phyloP scores from a whole-genome alignment of 2,888 invertebrate species.

The Acrocera orbiculus region DNA sequence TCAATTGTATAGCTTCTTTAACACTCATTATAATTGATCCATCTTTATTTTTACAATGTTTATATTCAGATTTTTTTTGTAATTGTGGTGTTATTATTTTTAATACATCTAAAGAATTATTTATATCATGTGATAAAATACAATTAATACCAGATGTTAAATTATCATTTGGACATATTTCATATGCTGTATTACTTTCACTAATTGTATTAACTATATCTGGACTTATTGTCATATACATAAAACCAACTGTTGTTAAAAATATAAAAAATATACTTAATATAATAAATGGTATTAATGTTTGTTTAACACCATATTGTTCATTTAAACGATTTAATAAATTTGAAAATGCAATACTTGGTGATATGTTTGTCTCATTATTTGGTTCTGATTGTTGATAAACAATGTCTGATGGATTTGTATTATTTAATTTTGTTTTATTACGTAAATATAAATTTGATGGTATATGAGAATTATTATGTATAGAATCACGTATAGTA shows the following conservation, averaged over 20 bases:
- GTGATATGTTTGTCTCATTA: conserved; percentile 13
- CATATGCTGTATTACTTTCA: conserved; percentile 33
- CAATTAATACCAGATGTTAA: conserved; percentile 42
- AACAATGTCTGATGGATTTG: conserved; percentile 8
- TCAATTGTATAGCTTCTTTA: conserved; percentile 40
- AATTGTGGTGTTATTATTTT: conserved; percentile 48
- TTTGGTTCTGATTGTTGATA: conserved; percentile 10
- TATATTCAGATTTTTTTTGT: conserved; percentile 33
- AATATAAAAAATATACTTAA: conserved; percentile 43
- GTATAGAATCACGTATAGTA: conserved; percentile 14
- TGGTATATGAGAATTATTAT: conserved; percentile 3
- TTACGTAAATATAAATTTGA: too few species aligned
- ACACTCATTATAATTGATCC: conserved; percentile 42
- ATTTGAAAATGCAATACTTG: conserved; percentile 15
- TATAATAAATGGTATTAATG: conserved; percentile 42
- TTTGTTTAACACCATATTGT: conserved; percentile 20
- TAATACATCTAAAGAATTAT: conserved; percentile 43
- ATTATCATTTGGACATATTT: conserved; percentile 37
- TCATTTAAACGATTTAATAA: conserved; percentile 16
- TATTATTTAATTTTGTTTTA: background rate
- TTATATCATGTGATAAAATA: conserved; percentile 41
- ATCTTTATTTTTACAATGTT: conserved; percentile 24
- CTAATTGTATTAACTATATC: conserved; percentile 22
- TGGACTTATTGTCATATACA: conserved; percentile 43
- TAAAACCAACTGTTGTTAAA: conserved; percentile 45